phyloP scores from a whole-genome alignment of 2,797 vertebrate genomes.

The Scolopax bukidnonensis region DNA sequence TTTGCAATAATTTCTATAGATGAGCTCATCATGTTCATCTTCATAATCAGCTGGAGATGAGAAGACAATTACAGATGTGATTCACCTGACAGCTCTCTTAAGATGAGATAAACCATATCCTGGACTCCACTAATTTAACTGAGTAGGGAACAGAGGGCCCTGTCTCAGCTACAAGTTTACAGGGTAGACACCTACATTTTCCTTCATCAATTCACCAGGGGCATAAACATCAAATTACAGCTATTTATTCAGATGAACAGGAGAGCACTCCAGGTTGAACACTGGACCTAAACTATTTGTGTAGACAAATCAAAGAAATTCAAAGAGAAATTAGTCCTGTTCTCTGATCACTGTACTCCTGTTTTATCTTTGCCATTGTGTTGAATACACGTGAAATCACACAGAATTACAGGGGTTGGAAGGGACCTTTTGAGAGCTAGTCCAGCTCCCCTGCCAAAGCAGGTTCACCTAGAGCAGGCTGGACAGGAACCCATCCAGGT shows the following conservation, averaged over 20 bases:
- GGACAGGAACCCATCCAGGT: too few relatives aligned
- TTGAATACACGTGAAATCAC: neutral
- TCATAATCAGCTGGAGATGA: neutral
- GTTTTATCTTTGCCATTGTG: neutral
- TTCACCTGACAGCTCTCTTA: neutral
- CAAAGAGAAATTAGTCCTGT: neutral
- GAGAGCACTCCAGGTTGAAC: neutral
- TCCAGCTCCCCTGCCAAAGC: too few relatives aligned
- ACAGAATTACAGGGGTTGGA: too few relatives aligned
- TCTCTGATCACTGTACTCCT: neutral
- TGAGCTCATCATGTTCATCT: neutral
- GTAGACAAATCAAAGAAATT: neutral
- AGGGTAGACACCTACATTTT: neutral
- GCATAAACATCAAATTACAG: accelerated
- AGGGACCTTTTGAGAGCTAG: too few relatives aligned
- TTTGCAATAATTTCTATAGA: neutral
- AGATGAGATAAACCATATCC: neutral
- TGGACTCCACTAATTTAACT: neutral
- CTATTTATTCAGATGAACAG: neutral
- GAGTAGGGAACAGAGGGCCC: neutral
- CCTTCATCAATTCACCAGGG: neutral
- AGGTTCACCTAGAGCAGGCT: too few relatives aligned
- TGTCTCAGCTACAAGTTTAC: neutral
- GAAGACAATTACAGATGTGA: accelerated
- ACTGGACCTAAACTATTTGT: neutral